A percentile compares a stretch with the other conserved stretches of the same genome.
Conservation (phyloP, 2,888 invertebrate species). For the Yponomeuta sedellus region DNA sequence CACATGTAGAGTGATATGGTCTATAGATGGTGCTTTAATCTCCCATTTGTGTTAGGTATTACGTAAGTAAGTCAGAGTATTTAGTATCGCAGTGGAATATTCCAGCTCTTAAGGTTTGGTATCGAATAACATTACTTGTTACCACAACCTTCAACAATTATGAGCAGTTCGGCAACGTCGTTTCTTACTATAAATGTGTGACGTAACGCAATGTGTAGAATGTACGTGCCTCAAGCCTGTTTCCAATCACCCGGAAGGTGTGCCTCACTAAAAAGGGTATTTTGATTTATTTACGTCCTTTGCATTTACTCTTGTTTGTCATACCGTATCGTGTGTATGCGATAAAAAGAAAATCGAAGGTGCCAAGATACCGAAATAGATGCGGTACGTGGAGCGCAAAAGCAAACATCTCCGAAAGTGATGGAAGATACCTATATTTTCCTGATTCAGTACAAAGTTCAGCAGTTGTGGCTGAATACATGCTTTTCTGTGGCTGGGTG, state of each 20-base stretch:
- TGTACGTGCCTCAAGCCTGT: neutral
- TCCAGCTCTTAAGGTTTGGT: neutral
- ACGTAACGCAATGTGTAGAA: neutral
- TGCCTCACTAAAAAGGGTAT: neutral
- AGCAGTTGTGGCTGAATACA: slow-evolving; percentile 47
- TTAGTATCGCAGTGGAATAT: neutral
- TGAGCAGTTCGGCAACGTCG: neutral
- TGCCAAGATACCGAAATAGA: slow-evolving; percentile 65
- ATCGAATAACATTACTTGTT: neutral
- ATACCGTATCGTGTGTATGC: neutral
- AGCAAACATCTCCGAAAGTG: slow-evolving; percentile 43
- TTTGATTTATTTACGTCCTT: slow-evolving; percentile 8
- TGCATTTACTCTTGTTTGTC: neutral
- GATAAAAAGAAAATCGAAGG: slow-evolving; percentile 17
- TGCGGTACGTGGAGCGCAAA: slow-evolving; percentile 32
- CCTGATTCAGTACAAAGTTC: slow-evolving; percentile 71
- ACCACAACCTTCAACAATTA: neutral
- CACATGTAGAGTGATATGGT: neutral
- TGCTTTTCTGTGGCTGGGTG: slow-evolving; percentile 24
- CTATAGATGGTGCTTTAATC: neutral
- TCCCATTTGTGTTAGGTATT: neutral
- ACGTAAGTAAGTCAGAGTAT: neutral
- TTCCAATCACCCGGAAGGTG: neutral
- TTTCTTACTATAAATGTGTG: neutral
- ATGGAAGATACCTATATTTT: slow-evolving; percentile 51